Evolutionary conservation across 2,113 vertebrate species (phyloP), one percentile per base, ranked within the genome.

Genomic region (Phocoena phocoena): DNA sequence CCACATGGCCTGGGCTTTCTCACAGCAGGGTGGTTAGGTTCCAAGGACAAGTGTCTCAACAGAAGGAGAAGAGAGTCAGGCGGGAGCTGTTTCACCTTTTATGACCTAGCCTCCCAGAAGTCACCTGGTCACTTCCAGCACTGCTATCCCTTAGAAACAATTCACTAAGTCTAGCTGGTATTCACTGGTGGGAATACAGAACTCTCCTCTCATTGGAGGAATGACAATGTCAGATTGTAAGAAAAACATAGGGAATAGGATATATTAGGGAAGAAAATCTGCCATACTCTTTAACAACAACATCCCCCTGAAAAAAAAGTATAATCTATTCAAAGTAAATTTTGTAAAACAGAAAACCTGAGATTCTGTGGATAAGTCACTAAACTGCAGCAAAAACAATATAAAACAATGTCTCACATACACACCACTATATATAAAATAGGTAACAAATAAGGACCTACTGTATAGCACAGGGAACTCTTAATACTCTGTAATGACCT

Each of bases 31-130:
- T 85, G 87, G 83, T 87, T 25, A 13, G 13, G 60, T 77, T 92
- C 83, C 97, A 96, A 79, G 44, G 62, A 65, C 71, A 82, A 68
- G 38, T 20, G 5, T 71, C 67, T 38, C 38, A 47, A 33, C 1
- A 80, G 70, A 74, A 25, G 62, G 50, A 63, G 41, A 87, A 77
- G 63, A 90, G 18, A 88, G 80, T 68, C 91, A 94, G 95, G 74
- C 79, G 80, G 63, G 79, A 63, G 55, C 88, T 50, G 47, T 80
- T 81, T 93, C 50, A 62, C 77, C 63, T 33, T 74, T 87, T 31
- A 23, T 86, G 82, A 94, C 36, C 63, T 8, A 33, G 21, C 20
- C 68, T 92, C 41, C 60, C 5, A 15, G 31, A 92, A 93, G 53
- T 92, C 50, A 55, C 33, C 50, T 53, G 86, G 47, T 83, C 62